A percentile compares a stretch with the other conserved stretches of the same genome.
Evolutionary conservation across 2,797 vertebrate genomes (phyloP).

Genomic region (Prionace glauca): DNA sequence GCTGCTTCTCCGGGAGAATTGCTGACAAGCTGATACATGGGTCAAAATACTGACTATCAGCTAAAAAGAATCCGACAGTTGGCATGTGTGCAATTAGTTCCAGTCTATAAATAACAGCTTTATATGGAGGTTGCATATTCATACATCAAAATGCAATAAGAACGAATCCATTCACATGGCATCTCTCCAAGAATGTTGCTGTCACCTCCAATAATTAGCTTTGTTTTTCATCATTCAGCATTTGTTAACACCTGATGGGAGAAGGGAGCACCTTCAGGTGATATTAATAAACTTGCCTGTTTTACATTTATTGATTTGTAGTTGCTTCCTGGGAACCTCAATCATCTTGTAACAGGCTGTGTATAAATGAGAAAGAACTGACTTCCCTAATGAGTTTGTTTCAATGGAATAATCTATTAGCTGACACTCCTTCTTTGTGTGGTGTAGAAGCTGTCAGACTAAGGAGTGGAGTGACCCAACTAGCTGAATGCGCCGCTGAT

Average conservation of each 20-base stretch:
- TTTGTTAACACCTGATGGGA: neutral
- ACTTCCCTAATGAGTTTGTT: neutral
- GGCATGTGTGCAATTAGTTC: neutral
- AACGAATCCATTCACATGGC: neutral
- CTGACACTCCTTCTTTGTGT: neutral
- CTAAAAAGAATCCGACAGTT: neutral
- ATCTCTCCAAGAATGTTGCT: neutral
- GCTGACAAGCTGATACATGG: neutral
- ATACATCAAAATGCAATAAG: neutral
- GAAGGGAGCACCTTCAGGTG: neutral
- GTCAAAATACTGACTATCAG: conserved; percentile 4
- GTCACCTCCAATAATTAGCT: neutral
- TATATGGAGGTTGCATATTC: neutral
- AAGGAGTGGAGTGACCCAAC: neutral
- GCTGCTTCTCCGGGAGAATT: neutral
- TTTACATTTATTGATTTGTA: neutral
- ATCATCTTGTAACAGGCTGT: neutral
- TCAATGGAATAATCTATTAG: neutral
- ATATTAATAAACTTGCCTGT: neutral
- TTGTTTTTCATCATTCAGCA: neutral
- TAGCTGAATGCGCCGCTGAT: neutral
- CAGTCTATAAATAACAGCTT: neutral
- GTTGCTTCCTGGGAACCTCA: neutral
- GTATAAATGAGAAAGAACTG: neutral
- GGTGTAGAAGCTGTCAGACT: neutral